Base-by-base conservation (phyloP, 2,113 vertebrate species). In the Platichthys flesus region DNA sequence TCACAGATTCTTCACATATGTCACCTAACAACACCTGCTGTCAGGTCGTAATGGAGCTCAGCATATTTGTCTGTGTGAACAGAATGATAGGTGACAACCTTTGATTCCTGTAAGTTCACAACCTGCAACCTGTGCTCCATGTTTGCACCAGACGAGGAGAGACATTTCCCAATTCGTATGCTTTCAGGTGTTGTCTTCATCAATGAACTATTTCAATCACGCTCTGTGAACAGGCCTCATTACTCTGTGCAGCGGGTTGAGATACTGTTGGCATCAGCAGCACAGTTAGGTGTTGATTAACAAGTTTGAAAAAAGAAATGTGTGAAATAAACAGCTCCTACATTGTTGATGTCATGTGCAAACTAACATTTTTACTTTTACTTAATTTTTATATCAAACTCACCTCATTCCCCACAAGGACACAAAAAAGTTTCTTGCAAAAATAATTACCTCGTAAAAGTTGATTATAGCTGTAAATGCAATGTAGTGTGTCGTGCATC, bases 211-310 rank as follows among this genome's bases (percentile, higher is more conserved):
- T 72, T 78, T 78, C 83, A 72, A 26, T 85, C 67, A 74, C 47
- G 45, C 47, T 51, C 28, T 2, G 57, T 14, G 20, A 51, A 42
- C 60, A 62, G 58, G 24, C 62, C 52, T 35, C 49, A 47, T 26
- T 6, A 23, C 73, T 61, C 37, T 16, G 18, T 31, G 61, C 52
- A 35, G 66, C 51, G 49, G 28, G 31, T 64, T 54, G 26, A 62
- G 20, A 83, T 23, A 54, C 57, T 3, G 62, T 63, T 55, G 15
- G 58, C 70, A 55, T 67, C 31, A 57, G 45, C 71, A 28, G 47
- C 71, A 63, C 59, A 47, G 54, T 62, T 61, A 66, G 67, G 71
- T 66, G 68, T 73, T 73, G 67, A 74, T 73, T 59, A 78, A 66
- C 42, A 67, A 49, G 49, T 28, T n/a, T 12, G 2, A 24, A 72